Conservation (phyloP, 2,888 invertebrate species). For the Laothoe populi region DNA sequence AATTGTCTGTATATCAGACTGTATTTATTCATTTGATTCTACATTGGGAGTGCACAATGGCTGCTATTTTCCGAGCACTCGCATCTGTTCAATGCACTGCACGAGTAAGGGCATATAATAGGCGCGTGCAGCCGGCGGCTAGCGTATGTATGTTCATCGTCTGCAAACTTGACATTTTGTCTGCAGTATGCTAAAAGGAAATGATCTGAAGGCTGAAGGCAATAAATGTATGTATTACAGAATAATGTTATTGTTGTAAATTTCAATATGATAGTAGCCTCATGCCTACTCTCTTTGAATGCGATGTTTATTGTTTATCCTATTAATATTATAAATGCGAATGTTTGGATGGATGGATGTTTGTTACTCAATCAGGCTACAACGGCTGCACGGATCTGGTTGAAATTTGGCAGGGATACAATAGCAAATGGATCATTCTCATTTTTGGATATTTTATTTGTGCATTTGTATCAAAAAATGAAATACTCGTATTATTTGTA, state of each 20-base stretch:
- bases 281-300: not conserved
- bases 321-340: not conserved
- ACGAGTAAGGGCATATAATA: conserved; percentile 18
- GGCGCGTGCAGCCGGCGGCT: conserved; percentile 17
- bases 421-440: no score
- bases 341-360: not conserved
- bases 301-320: not conserved
- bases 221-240: not conserved
- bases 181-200: conserved; percentile 13
- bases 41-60: conserved; percentile 12
- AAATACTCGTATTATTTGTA: no score
- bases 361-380: no score
- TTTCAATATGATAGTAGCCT: conserved; percentile 4
- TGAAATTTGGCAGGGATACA: no score
- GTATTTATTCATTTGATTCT: conserved; percentile 10
- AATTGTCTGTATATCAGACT: not conserved
- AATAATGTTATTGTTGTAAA: conserved; percentile 18
- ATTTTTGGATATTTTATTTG: no score
- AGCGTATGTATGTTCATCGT: conserved; percentile 17
- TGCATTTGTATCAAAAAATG: no score
- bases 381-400: no score
- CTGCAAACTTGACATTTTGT: conserved; percentile 24
- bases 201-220: conserved; percentile 6
- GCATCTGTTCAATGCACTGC: conserved; percentile 22
- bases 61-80: conserved; percentile 17